Conservation (phyloP, 2,797 vertebrate species). For the Microchirus variegatus region DNA sequence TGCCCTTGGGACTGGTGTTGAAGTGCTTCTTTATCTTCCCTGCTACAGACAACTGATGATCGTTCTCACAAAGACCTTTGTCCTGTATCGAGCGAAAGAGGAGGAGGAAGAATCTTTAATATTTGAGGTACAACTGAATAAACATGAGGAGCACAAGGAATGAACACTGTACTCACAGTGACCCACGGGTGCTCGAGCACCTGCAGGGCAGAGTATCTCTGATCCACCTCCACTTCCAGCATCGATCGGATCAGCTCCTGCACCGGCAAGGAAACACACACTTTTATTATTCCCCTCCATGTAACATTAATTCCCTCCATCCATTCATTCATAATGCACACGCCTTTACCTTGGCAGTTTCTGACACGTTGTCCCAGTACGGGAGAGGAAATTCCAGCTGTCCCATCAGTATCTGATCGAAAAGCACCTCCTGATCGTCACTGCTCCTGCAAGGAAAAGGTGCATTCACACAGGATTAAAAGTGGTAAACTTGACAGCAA, state of each 20-base stretch:
- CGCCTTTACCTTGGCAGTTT: slow-evolving; percentile 92
- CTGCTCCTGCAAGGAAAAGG: slow-evolving; percentile 82
- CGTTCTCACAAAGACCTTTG: slow-evolving; percentile 92
- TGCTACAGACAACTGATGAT: slow-evolving; percentile 95
- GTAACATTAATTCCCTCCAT: background rate
- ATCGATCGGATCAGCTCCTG: slow-evolving; percentile 96
- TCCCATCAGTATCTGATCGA: slow-evolving; percentile 98
- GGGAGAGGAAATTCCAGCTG: slow-evolving; percentile 96
- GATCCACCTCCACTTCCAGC: slow-evolving; percentile 95
- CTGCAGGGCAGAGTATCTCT: slow-evolving; percentile 93
- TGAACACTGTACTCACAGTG: slow-evolving; percentile 84
- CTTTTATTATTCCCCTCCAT: background rate
- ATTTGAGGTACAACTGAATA: background rate
- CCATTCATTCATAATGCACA: too few species aligned
- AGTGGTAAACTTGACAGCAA: too few species aligned
- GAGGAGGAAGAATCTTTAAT: background rate
- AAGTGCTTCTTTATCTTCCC: slow-evolving; percentile 99
- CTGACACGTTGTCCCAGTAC: slow-evolving; percentile 97
- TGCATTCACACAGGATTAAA: background rate
- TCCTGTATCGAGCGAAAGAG: slow-evolving; percentile 80
- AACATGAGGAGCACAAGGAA: too few species aligned
- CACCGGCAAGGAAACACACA: background rate
- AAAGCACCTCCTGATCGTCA: slow-evolving; percentile 96
- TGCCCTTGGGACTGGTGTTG: slow-evolving; percentile 91
- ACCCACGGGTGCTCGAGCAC: slow-evolving; percentile 98